These are phyloP conservation scores for Larimichthys crocea DNA, from an alignment of 2,113 vertebrate species.

Conservation along the genomic window DNA sequence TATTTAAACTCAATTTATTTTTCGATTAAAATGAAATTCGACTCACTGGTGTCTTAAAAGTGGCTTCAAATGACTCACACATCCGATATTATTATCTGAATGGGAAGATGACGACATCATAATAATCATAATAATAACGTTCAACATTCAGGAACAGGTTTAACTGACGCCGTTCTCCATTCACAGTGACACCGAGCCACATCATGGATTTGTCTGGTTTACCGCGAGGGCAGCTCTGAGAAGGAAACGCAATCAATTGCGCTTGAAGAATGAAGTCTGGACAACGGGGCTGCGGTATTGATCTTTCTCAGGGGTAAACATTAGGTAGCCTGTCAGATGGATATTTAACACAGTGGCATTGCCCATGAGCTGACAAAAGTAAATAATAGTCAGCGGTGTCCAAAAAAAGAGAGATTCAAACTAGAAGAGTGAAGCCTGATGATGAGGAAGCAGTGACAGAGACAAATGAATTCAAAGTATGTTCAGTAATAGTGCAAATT, in stretches of 20 bases:
- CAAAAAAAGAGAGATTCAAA: not conserved
- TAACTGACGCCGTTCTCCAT: conserved; percentile 29
- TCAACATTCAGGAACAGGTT: conserved; percentile 1
- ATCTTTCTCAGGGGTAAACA: conserved; percentile 61
- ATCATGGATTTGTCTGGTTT: conserved; percentile 50
- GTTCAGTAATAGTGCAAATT: not conserved
- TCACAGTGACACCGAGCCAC: conserved; percentile 20
- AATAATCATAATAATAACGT: not conserved
- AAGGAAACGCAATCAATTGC: conserved; percentile 66
- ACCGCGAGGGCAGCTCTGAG: conserved; percentile 15
- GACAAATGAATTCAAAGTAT: not conserved
- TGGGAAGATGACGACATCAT: conserved; percentile 6
- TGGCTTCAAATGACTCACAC: not conserved
- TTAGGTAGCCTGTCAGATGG: conserved; percentile 58
- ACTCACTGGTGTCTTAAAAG: not conserved
- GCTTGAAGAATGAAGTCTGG: conserved; percentile 66
- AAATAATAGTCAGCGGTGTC: conserved; percentile 6
- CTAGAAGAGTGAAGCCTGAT: not conserved
- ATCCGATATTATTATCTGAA: not conserved
- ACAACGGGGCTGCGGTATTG: conserved; percentile 58
- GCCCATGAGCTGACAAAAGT: conserved; percentile 41
- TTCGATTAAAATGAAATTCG: not conserved
- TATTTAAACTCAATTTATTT: not conserved
- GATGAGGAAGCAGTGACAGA: not conserved
- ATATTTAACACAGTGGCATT: conserved; percentile 54